Base-by-base conservation (phyloP, 2,888 invertebrate species). In the Nesidiocoris tenuis region DNA sequence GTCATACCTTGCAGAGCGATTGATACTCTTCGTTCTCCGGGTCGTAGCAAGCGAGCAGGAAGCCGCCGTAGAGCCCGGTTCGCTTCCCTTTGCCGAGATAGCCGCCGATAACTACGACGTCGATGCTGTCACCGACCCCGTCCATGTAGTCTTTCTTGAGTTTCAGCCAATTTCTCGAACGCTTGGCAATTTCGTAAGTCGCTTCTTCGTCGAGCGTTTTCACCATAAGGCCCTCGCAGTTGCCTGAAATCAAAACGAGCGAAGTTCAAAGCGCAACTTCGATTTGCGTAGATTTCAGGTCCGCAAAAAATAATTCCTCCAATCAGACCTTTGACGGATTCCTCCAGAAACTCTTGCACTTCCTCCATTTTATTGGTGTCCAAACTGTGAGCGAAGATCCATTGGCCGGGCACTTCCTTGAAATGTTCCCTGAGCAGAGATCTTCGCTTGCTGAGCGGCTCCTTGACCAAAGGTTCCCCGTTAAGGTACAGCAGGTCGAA, bases 161-260 rank as follows among this genome's bases (percentile, higher is more conserved):
- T 87, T 97, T 97, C 55, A 97, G 86, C 97, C 97, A 98, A 84
- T 96, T 96, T 79, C 90, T 89, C 0, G 95, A 95, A 56, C 99
- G 86, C 81, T 96, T 93, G 0, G 98, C 98, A 81, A 99, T 98
- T 87, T 99, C 98, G 84, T 99, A 99, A 0, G 93, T 92, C 0
- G 98, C 95, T 81, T 93, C 91, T 25, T 90, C 90, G 80, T 91
- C 88, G 68, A 99, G 85, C 0, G 97, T 95, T 86, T 99, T 99
- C 5, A 99, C 95, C 98, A 99, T 99, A 75, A 99, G 87, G 0
- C 99, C 99, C 86, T 99, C 99, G 85, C 99, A 99, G 82, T 96
- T 96, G 72, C 93, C 96, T 87, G 82, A 78, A 82, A 82, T 77
- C 57, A 39, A 21, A 54, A n/a, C n/a, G n/a, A n/a, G n/a, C 67